Evolutionary conservation across 2,888 invertebrate species (phyloP).

Genomic region (Cephus pulcher): DNA sequence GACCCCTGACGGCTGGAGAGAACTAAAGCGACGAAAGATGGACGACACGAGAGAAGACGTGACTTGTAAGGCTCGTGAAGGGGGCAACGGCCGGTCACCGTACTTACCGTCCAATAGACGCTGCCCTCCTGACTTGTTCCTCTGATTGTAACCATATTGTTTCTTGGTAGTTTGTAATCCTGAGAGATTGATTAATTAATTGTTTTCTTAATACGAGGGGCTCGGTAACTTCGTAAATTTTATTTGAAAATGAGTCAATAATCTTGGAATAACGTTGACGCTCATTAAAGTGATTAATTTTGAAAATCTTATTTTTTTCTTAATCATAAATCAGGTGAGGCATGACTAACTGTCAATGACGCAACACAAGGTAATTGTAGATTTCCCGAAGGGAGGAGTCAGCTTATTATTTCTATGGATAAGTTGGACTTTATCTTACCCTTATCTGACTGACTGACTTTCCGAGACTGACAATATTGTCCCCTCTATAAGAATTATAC

Average conservation of each 20-base stretch:
- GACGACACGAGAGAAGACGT: constrained; percentile 35
- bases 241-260: no score
- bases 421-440: neutral
- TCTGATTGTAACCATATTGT: constrained; percentile 14
- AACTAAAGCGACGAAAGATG: constrained; percentile 1
- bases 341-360: neutral
- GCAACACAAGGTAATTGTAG: neutral
- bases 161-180: neutral
- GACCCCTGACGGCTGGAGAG: neutral
- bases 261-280: no score
- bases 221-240: no score
- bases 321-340: neutral
- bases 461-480: neutral
- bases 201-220: neutral
- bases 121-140: constrained; percentile 24
- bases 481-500: neutral
- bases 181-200: neutral
- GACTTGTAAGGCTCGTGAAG: constrained; percentile 41
- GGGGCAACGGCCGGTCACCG: constrained; percentile 66
- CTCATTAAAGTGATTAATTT: neutral
- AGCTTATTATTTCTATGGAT: neutral
- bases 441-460: neutral
- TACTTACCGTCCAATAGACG: constrained; percentile 44
- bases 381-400: neutral
- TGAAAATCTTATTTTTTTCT: neutral